Percentiles rank a stretch among this genome's conserved stretches.
These are phyloP conservation scores for Acrocera orbiculus DNA, from an alignment of 2,888 invertebrate species.

Conservation along the genomic window DNA sequence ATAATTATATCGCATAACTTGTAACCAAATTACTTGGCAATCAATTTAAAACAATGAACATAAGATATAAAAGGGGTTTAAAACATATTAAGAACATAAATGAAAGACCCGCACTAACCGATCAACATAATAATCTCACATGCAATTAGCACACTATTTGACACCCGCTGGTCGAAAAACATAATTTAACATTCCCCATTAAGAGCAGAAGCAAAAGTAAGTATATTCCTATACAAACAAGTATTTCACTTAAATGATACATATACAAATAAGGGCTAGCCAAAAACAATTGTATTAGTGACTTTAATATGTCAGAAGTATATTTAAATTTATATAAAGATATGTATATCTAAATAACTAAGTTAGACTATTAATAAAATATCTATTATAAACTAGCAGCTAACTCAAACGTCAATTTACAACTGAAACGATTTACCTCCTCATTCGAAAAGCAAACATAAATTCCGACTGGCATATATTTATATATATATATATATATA, in stretches of 20 bases:
- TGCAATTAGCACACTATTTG: conserved; percentile 17
- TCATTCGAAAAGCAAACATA: conserved; percentile 18
- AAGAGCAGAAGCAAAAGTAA: not conserved
- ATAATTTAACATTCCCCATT: conserved; percentile 3
- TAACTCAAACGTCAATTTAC: conserved; percentile 19
- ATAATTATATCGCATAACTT: not conserved
- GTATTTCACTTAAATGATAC: too few species aligned
- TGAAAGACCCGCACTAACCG: conserved; percentile 10
- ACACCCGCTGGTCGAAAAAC: conserved; percentile 13
- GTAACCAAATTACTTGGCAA: conserved; percentile 5
- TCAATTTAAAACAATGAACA: too few species aligned
- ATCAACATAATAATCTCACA: conserved; percentile 16
- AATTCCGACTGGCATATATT: conserved; percentile 5
- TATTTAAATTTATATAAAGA: too few species aligned
- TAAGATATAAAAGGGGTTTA: too few species aligned
- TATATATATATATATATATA: conserved; percentile 1
- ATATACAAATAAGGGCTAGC: too few species aligned
- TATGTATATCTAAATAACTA: too few species aligned
- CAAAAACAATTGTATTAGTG: too few species aligned
- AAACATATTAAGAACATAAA: conserved; percentile 2
- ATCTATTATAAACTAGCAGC: conserved; percentile 16
- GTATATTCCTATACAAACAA: not conserved
- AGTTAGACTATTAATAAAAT: too few species aligned
- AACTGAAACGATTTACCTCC: conserved; percentile 18
- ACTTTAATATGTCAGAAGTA: too few species aligned